Conservation (phyloP, 2,888 invertebrate species). For the Drosophila macrospina region DNA sequence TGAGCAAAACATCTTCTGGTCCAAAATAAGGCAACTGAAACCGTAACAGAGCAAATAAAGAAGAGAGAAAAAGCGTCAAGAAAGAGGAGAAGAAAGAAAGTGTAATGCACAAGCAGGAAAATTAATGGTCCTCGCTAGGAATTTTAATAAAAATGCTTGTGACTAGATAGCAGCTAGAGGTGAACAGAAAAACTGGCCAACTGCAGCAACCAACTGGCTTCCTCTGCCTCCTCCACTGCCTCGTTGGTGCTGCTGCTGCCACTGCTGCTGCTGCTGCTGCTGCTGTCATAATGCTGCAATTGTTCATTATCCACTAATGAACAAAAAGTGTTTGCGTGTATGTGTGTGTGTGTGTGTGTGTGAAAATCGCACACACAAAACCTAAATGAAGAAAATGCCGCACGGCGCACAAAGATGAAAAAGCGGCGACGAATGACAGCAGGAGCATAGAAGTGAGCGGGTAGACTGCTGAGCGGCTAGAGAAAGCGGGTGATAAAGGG, state of each 20-base stretch:
- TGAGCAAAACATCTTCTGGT: conserved; percentile 29
- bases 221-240: conserved; percentile 11
- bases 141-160: conserved; percentile 81
- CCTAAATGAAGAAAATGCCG: conserved; percentile 77
- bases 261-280: conserved; percentile 59
- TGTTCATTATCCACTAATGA: conserved; percentile 84
- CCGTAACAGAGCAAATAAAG: background rate
- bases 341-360: conserved; percentile 28
- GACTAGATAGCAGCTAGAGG: conserved; percentile 67
- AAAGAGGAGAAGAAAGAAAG: conserved; percentile 3
- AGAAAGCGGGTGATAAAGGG: background rate
- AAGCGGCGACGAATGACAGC: conserved; percentile 72
- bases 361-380: conserved; percentile 73
- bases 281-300: conserved; percentile 82
- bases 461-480: no score
- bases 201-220: conserved; percentile 48
- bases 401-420: conserved; percentile 67
- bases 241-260: conserved; percentile 48
- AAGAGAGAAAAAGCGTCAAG: background rate
- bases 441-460: conserved; percentile 24
- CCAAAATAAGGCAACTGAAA: conserved; percentile 20
- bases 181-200: conserved; percentile 60
- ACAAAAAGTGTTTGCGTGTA: conserved; percentile 73
- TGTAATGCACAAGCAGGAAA: conserved; percentile 65
- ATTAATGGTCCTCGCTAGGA: conserved; percentile 78